These are phyloP conservation scores for Calonectris borealis DNA, from an alignment of 2,113 vertebrate species.

Conservation along the genomic window DNA sequence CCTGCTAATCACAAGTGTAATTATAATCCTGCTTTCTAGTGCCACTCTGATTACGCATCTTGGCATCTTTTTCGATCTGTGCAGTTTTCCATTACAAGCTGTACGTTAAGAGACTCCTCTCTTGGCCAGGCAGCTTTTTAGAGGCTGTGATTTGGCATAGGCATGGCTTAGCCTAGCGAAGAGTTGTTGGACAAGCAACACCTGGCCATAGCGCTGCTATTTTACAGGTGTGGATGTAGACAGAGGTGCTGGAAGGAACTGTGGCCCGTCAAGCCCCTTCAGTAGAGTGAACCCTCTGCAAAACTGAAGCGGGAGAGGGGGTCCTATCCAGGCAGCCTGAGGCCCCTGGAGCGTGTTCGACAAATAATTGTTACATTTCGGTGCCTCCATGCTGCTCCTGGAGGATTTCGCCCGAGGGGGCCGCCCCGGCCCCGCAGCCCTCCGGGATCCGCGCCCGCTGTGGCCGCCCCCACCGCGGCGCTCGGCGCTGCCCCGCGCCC, in stretches of 20 bases:
- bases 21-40: conserved; percentile 25
- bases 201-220: background rate
- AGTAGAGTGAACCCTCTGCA: background rate
- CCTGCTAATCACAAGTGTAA: background rate
- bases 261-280: background rate
- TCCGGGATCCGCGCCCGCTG: background rate
- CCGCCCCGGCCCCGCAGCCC: background rate
- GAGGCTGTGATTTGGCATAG: background rate
- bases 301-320: background rate
- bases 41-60: background rate
- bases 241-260: background rate
- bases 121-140: background rate
- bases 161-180: background rate
- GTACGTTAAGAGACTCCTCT: background rate
- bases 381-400: background rate
- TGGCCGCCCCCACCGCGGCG: background rate
- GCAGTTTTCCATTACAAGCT: background rate
- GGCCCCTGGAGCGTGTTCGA: background rate
- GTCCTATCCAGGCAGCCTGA: background rate
- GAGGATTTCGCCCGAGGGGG: background rate
- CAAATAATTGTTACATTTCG: background rate
- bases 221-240: background rate
- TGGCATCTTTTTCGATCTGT: background rate
- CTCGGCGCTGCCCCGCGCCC: background rate
- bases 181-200: background rate